Evolutionary conservation across 2,113 vertebrate genomes (phyloP).

Genomic region (Potamarius usumacintae): DNA sequence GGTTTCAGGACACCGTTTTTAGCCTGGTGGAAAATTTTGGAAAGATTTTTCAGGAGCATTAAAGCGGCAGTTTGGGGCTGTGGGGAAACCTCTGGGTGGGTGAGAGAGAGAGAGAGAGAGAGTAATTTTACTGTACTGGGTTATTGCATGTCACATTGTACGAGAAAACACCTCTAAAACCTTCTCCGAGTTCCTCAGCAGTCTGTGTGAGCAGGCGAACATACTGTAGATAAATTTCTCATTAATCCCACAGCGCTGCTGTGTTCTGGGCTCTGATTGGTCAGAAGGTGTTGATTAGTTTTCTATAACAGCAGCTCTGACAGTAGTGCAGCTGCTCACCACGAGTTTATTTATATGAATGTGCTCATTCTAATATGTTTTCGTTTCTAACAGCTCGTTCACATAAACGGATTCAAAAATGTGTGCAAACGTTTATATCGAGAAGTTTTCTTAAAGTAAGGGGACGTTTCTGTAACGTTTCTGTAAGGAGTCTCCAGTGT

Average conservation of each 20-base stretch:
- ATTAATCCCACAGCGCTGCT: no score
- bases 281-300: no score
- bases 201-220: no score
- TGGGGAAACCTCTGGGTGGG: conserved; percentile 24
- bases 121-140: background rate
- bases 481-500: background rate
- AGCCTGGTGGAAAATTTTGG: conserved; percentile 67
- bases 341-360: no score
- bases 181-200: background rate
- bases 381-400: background rate
- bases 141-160: background rate
- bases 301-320: no score
- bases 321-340: no score
- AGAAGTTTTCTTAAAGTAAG: background rate
- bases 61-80: conserved; percentile 45
- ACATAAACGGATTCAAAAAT: background rate
- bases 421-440: background rate
- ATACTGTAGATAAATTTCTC: background rate
- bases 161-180: background rate
- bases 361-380: background rate
- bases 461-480: background rate
- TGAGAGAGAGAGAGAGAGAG: conserved; percentile 28
- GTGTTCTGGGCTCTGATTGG: no score
- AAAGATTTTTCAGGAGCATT: conserved; percentile 56
- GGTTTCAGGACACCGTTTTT: conserved; percentile 64